Base-by-base conservation (phyloP, 2,888 invertebrate species). In the Escarpia spicata region DNA sequence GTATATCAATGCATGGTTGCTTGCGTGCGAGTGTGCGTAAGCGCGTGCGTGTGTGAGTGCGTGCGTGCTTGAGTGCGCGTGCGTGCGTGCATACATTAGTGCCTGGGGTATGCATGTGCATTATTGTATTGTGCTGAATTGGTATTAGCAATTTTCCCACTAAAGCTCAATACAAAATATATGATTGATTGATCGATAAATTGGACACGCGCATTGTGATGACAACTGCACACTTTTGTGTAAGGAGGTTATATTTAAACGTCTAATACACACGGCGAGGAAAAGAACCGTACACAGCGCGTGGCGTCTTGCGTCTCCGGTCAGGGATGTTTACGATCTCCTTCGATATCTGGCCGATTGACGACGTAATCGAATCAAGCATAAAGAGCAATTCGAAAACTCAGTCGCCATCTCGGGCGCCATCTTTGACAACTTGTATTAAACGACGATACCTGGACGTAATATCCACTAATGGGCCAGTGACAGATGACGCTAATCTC, bases 301-400 rank as follows among this genome's bases (percentile, higher is more conserved):
- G 75, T 26, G 26, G 75, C 75, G 26, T 26, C 75, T 75, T 75
- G 75, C 75, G 4, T 75, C 75, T 75, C 0, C 75, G 6, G 75
- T 26, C n/a, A 0, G 26, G 26, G 26, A 75, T 75, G 75, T 75
- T 75, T 75, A 75, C 75, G n/a, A 26, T 26, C 75, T 15, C 75
- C 26, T 75, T 75, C 75, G 75, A 15, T 75, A n/a, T 75, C 75
- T 6, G 60, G 75, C 75, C 75, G 6, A 75, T n/a, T 26, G 75
- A n/a, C 75, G 75, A 75, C n/a, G 75, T 75, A 75, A 75, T 75
- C 75, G 75, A 75, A 75, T 75, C 75, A n/a, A 75, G n/a, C 75
- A 75, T 75, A 75, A 75, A 75, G 75, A 75, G 75, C n/a, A 75
- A 75, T 75, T 26, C 19, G 75, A 15, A 75, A 19, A 75, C 19